phyloP scores from a whole-genome alignment of 2,797 vertebrate species.

The Anableps anableps region DNA sequence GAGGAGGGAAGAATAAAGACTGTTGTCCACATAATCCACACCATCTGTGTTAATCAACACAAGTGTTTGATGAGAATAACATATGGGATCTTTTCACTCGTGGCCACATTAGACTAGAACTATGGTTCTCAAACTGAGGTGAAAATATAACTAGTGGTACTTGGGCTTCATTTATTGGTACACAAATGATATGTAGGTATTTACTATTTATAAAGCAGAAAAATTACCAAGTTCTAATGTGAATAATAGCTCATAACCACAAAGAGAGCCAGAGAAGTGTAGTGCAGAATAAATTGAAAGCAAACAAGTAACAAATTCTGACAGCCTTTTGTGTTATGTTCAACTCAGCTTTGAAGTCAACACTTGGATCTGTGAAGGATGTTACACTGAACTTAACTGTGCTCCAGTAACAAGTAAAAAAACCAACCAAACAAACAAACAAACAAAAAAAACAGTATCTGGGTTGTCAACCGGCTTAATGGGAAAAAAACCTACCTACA shows the following conservation, averaged over 20 bases:
- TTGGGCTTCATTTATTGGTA: too few relatives aligned
- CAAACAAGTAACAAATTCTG: too few relatives aligned
- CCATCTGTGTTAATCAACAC: constrained; percentile 38
- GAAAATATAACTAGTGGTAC: background rate
- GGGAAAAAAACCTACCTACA: too few relatives aligned
- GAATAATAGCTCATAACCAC: background rate
- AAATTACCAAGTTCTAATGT: background rate
- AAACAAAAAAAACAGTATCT: too few relatives aligned
- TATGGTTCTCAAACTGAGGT: background rate
- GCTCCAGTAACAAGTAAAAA: too few relatives aligned
- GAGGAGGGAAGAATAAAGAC: constrained; percentile 34
- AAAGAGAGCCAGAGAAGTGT: background rate
- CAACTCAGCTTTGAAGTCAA: too few relatives aligned
- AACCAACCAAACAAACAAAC: too few relatives aligned
- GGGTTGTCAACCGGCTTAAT: too few relatives aligned
- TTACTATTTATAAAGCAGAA: background rate
- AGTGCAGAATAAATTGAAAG: too few relatives aligned
- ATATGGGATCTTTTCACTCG: constrained; percentile 43
- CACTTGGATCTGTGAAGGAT: too few relatives aligned
- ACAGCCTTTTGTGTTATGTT: too few relatives aligned
- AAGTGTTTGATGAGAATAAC: constrained; percentile 47
- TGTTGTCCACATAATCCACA: constrained; percentile 19
- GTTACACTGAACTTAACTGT: too few relatives aligned
- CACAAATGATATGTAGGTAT: background rate
- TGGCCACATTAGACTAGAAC: constrained; percentile 36